Percentiles rank a stretch among this genome's conserved stretches.
phyloP scores from a whole-genome alignment of 2,797 vertebrate species.

The Enteromius radiatus region DNA sequence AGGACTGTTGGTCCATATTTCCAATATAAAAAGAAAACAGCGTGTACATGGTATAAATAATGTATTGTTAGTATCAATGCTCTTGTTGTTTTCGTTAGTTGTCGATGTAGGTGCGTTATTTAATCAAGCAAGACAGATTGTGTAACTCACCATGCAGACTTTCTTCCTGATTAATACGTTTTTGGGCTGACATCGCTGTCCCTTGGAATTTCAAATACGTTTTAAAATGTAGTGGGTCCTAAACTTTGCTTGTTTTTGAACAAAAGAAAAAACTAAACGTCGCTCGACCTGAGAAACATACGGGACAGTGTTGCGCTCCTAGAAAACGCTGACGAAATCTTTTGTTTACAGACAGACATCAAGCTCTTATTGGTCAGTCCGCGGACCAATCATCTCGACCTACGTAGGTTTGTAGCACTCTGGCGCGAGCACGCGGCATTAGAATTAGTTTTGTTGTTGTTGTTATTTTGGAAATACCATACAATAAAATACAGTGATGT shows the following conservation, averaged over 20 bases:
- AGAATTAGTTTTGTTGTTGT: neutral
- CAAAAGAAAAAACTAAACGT: neutral
- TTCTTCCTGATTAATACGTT: neutral
- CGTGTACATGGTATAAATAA: neutral
- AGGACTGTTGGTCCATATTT: neutral
- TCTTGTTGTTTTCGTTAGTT: neutral
- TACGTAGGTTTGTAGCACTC: neutral
- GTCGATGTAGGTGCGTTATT: neutral
- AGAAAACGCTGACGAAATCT: constrained; percentile 56
- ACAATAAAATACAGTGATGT: neutral
- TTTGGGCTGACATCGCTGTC: constrained; percentile 31
- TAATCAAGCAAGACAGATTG: neutral
- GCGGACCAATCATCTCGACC: constrained; percentile 6
- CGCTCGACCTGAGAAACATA: neutral
- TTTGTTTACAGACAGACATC: constrained; percentile 44
- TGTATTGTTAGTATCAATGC: neutral
- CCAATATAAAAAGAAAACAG: neutral
- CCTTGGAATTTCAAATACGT: neutral
- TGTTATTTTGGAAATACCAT: neutral
- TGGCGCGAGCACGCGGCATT: neutral
- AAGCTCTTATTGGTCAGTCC: constrained; percentile 31
- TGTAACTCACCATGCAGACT: constrained; percentile 41
- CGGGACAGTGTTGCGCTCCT: neutral
- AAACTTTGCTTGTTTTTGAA: neutral
- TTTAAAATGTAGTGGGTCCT: neutral